Percentiles rank a stretch among this genome's conserved stretches.
phyloP scores from a whole-genome alignment of 2,113 vertebrate species.

The Clarias magur region DNA sequence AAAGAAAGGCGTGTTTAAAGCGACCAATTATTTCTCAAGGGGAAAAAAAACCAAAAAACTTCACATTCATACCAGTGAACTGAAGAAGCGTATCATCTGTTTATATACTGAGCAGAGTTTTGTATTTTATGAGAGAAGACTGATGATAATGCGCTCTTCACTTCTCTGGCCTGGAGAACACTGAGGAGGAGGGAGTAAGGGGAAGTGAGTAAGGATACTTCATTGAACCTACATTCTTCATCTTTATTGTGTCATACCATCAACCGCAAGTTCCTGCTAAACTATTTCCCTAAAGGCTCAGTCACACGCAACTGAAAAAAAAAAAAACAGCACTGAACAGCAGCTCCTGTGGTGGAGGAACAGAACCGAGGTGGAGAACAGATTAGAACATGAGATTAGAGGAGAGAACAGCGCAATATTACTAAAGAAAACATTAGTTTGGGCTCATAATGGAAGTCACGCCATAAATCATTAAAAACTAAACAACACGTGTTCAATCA shows the following conservation, averaged over 20 bases:
- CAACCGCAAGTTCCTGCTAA: neutral
- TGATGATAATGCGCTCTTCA: neutral
- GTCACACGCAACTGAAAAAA: neutral
- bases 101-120: neutral
- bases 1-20: neutral
- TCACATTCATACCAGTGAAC: too few species aligned
- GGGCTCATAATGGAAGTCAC: neutral
- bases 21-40: neutral
- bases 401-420: neutral
- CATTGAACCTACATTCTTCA: neutral
- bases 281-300: neutral
- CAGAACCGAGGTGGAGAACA: neutral
- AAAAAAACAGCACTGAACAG: too few species aligned
- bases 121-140: neutral
- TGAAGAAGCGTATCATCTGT: too few species aligned
- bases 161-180: neutral
- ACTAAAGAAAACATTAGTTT: neutral
- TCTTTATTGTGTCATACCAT: neutral
- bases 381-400: neutral
- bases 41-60: neutral
- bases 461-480: neutral
- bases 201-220: neutral
- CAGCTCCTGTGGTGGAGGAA: neutral
- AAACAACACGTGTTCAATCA: too few species aligned
- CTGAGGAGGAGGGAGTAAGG: neutral